A percentile compares a stretch with the other conserved stretches of the same genome.
These are phyloP conservation scores for Tor tambroides DNA, from an alignment of 2,113 vertebrate species.

Conservation along the genomic window DNA sequence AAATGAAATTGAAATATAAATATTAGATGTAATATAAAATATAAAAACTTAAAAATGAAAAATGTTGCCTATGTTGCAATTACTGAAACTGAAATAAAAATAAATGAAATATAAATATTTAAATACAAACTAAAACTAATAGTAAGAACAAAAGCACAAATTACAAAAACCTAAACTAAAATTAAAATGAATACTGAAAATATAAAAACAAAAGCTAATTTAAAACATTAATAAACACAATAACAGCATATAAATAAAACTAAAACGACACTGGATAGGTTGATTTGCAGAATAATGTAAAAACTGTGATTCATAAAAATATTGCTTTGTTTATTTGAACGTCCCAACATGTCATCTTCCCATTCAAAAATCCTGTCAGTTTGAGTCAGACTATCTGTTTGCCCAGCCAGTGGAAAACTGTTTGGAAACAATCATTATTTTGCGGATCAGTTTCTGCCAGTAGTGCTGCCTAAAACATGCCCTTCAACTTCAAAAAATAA, in stretches of 20 bases:
- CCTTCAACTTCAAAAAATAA: too few relatives aligned
- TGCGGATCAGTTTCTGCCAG: neutral
- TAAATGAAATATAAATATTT: neutral
- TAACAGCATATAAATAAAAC: too few relatives aligned
- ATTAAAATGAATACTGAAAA: neutral
- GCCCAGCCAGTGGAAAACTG: neutral
- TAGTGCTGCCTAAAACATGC: too few relatives aligned
- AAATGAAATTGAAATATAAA: neutral
- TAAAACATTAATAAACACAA: neutral
- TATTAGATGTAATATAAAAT: neutral
- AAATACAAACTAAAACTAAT: neutral
- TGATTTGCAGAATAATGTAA: neutral
- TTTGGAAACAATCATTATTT: neutral
- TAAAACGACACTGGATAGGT: too few relatives aligned
- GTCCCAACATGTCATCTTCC: neutral
- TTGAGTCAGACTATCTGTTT: neutral
- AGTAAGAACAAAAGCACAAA: neutral
- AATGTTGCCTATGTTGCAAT: neutral
- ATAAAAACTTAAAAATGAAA: neutral
- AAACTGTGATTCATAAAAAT: neutral
- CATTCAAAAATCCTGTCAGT: too few relatives aligned
- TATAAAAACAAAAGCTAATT: neutral
- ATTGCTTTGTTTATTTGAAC: neutral
- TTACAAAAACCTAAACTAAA: neutral
- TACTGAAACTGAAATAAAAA: neutral